phyloP scores from a whole-genome alignment of 2,797 vertebrate genomes.

The Meriones psammophilus region DNA sequence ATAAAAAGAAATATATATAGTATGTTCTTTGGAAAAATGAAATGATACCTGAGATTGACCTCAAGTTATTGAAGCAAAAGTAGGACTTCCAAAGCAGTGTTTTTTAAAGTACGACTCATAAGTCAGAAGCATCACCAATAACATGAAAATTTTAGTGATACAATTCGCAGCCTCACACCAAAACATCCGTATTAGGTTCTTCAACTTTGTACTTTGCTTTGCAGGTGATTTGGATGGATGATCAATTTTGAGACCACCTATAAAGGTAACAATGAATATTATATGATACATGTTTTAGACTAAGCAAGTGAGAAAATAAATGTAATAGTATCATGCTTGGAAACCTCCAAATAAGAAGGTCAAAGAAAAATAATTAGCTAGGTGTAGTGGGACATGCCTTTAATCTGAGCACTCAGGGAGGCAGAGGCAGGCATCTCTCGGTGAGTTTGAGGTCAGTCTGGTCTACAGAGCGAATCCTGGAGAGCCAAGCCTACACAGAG shows the following conservation, averaged over 20 bases:
- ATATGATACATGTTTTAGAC: not conserved
- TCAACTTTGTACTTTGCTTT: not conserved
- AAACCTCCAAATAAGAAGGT: not conserved
- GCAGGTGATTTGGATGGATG: not conserved
- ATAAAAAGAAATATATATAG: not conserved
- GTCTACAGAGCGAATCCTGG: too few species aligned
- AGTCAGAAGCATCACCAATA: not conserved
- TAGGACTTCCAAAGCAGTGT: not conserved
- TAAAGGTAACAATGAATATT: not conserved
- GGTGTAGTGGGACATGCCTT: too few species aligned
- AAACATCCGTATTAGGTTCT: not conserved
- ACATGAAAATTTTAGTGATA: not conserved
- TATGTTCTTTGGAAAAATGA: conserved; percentile 29
- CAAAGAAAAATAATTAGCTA: not conserved
- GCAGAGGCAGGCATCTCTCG: too few species aligned
- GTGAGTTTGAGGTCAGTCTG: too few species aligned
- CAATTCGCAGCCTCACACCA: not conserved
- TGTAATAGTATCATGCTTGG: not conserved
- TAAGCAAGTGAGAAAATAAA: not conserved
- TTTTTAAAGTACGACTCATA: not conserved
- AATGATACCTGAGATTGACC: not conserved
- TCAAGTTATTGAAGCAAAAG: conserved; percentile 6
- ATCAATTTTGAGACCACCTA: not conserved
- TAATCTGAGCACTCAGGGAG: too few species aligned
- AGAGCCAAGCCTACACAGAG: too few species aligned